A percentile compares a stretch with the other conserved stretches of the same genome.
These are phyloP conservation scores for Elephantulus edwardii DNA, from an alignment of 2,113 vertebrate species.

Conservation along the genomic window DNA sequence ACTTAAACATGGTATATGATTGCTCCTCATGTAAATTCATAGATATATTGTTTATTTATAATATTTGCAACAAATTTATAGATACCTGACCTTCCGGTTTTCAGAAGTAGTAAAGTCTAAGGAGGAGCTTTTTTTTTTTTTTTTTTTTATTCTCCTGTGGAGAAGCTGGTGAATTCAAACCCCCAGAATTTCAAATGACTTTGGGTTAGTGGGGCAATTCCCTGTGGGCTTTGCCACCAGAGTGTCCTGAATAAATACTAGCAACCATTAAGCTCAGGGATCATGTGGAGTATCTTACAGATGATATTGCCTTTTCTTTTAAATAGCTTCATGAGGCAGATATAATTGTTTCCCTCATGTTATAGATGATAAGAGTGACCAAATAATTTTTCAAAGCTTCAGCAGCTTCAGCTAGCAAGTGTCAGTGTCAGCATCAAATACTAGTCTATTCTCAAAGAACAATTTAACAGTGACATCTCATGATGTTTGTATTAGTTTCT, in stretches of 20 bases:
- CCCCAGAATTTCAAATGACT: too few species aligned
- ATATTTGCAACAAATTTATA: neutral
- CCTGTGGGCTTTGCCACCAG: too few species aligned
- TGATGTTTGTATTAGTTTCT: neutral
- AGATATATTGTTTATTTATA: neutral
- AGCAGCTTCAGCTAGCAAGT: neutral
- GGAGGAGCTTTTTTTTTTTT: too few species aligned
- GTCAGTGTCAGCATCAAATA: neutral
- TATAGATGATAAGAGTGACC: neutral
- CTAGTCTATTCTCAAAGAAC: neutral
- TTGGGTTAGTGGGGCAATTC: too few species aligned
- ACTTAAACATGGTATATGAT: neutral
- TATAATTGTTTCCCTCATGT: neutral
- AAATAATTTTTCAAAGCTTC: neutral
- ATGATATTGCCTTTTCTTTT: neutral
- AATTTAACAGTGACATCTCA: neutral
- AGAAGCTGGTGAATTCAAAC: too few species aligned
- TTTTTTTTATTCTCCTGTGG: too few species aligned
- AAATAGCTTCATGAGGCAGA: neutral
- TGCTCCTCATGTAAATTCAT: neutral
- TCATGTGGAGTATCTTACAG: neutral
- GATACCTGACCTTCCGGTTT: too few species aligned
- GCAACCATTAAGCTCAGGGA: neutral
- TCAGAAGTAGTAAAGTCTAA: too few species aligned
- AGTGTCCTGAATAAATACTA: too few species aligned